Evolutionary conservation across 2,113 vertebrate species (phyloP), one percentile per base, ranked within the genome.

Genomic region (Accipiter cooperii): DNA sequence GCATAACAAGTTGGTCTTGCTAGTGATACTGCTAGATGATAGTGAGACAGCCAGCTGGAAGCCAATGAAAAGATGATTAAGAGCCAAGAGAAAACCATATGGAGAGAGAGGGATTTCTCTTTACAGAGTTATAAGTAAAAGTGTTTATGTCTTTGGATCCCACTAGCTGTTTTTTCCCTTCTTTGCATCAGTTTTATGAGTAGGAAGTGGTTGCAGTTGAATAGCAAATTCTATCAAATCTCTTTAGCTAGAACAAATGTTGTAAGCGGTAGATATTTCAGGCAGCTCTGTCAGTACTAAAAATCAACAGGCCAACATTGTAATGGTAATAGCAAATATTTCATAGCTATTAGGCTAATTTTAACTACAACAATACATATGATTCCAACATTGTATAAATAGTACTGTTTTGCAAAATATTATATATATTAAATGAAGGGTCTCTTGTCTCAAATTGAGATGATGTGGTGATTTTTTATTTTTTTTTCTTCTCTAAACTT

Each of bases 1-100:
- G 93, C 95, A 95, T 94, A 88, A 70, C 75, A 90, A 90, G 84
- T 94, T 95, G 75, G 84, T 93, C 91, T 97, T 93, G 83, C 91
- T 80, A 87, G 77, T 87, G 85, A 63, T 91, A 26, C 91, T 94
- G 91, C 86, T 92, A 92, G 86, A 60, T 95, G 95, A 93, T 90
- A 95, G 95, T 95, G 95, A 96, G 94, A 93, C 94, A 95, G 91
- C 94, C 93, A 96, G 95, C 95, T 97, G 94, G 96, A 97, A 96
- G 71, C 84, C 91, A 90, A 80, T 90, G 94, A 96, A 93, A 87
- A 96, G 84, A 95, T 94, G 95, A 94, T 89, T 80, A 93, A 91
- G 94, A 97, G 97, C 97, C 94, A 97, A 97, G 94, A 97, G n/a
- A 91, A 89, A 96, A 95, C 84, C 96, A 97, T 96, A 96, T 96